Base-by-base conservation (phyloP, 2,797 vertebrate species). In the Limosa lapponica region DNA sequence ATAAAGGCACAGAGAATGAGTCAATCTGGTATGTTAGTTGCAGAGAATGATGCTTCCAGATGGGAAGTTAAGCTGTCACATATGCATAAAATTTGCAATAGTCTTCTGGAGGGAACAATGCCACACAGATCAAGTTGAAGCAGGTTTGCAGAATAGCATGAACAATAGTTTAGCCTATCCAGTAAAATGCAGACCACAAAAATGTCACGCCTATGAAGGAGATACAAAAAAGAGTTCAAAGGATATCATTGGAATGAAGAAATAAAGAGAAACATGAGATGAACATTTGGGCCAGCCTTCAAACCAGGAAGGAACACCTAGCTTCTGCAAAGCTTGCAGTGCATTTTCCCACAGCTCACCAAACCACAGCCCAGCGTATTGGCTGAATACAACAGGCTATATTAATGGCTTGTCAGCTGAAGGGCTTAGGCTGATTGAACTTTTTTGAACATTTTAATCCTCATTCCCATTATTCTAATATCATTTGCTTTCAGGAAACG, bases 401-500 rank as follows among this genome's bases (percentile, higher is more conserved):
- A 61, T 65, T 67, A 94, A 55, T 22, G 79, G 67, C 37, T 66
- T 89, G 81, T 77, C 78, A 84, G 32, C n/a, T 87, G 54, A 69
- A 90, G 24, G 22, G 80, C 36, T 95, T 69, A 82, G 27, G 57
- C 27, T 95, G 73, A 58, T 10, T 87, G 62, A 96, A 70, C n/a
- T 79, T 79, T 82, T 91, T 66, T 87, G 39, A 93, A 73, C 22
- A 51, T 41, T 70, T 84, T 95, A 96, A 92, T 95, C 77, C 48
- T 79, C 30, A 59, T 70, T 66, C 70, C 39, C 39, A 66, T 62
- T 82, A 93, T 89, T 89, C 64, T 72, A 95, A 80, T 22, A 54
- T 83, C 89, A 87, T 58, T 84, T 80, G 43, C 51, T 87, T 94
- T 89, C 64, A 80, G 55, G 28, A 84, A 94, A 46, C 17, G 52